Evolutionary conservation across 2,113 vertebrate genomes (phyloP), one percentile per base, ranked within the genome.

Genomic region (Hippocampus barbouri): DNA sequence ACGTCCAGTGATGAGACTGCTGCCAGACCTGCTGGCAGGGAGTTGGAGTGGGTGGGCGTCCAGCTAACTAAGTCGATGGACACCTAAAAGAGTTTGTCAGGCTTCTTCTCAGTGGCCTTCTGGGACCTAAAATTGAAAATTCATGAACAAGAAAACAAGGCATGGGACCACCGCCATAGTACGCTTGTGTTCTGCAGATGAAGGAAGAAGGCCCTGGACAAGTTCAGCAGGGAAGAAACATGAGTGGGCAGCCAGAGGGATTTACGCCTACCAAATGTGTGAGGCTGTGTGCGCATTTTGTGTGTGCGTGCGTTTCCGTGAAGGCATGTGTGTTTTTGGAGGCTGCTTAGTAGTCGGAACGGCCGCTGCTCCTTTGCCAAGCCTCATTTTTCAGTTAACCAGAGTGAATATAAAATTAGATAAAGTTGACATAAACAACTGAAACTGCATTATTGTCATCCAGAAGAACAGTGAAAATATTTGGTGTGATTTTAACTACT

Each of bases 41-140:
- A 75, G 78, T 47, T 45, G 2, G 43, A 70, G 66, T 73, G 68
- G 79, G 25, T 66, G 43, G 64, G 23, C 23, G 64, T 56, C 68
- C 51, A 69, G 53, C 68, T 41, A 54, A 57, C 76, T 82, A 87
- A 79, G 82, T 70, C 73, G 85, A 88, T 77, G 78, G 83, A 86
- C 79, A 87, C 81, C 82, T 90, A 80, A 88, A 87, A 88, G 77
- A 80, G 80, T 83, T 82, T 77, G 80, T 85, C 77, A 72, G 73
- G 81, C 79, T 68, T 64, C 63, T 78, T 75, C 74, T 79, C 77
- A 72, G 25, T 69, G 75, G 71, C 71, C 72, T 85, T 85, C 74
- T 72, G 74, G 74, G 85, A 78, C 73, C 86, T 75, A 68, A 84
- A 84, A 87, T 77, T 68, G 76, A 83, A 80, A 82, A 77, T 59